These are phyloP conservation scores for Nycticebus coucang DNA, from an alignment of 2,113 vertebrate genomes.

Conservation along the genomic window DNA sequence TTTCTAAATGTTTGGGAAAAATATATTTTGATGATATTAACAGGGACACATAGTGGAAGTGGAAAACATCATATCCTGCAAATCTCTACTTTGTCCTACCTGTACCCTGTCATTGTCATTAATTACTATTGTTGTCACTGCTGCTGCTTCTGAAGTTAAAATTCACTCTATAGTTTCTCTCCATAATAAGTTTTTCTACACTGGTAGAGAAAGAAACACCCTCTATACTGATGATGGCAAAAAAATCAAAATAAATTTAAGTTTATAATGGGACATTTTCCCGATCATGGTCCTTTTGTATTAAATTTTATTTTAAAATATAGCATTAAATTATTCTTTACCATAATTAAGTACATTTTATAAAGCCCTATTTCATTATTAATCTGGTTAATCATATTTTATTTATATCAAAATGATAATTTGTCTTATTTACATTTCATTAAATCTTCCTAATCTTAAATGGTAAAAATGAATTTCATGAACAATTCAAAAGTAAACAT, in stretches of 20 bases:
- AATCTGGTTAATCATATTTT: too few relatives aligned
- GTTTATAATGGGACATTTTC: background rate
- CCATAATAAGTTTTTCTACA: background rate
- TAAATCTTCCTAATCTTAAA: too few relatives aligned
- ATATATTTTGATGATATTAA: fast-evolving
- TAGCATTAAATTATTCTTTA: background rate
- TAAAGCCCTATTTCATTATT: too few relatives aligned
- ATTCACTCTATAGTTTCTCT: background rate
- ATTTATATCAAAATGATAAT: too few relatives aligned
- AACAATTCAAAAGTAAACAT: too few relatives aligned
- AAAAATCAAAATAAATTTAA: background rate
- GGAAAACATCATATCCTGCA: background rate
- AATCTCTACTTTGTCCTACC: background rate
- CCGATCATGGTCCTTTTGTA: background rate
- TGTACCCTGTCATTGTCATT: background rate
- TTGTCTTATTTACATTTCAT: too few relatives aligned
- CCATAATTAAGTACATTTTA: background rate
- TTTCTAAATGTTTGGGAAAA: background rate
- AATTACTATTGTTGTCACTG: background rate
- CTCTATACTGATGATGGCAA: background rate
- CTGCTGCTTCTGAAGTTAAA: background rate
- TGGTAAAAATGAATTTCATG: too few relatives aligned
- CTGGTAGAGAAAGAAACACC: too few relatives aligned
- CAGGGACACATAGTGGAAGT: background rate
- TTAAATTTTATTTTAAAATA: background rate